Conservation (phyloP, 2,797 vertebrate species). For the Sparus aurata region DNA sequence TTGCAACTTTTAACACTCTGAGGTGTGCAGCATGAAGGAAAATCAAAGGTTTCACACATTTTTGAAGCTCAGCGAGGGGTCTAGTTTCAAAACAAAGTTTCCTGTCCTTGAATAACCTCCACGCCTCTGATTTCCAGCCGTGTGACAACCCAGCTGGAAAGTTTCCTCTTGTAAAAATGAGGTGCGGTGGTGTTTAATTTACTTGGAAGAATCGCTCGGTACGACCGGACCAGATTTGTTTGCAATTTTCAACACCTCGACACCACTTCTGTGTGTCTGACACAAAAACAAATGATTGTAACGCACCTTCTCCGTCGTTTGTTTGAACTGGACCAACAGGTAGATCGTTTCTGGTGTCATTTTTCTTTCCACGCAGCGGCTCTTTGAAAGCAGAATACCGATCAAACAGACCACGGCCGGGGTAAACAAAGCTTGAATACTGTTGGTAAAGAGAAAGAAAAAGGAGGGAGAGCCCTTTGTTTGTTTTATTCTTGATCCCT, state of each 20-base stretch:
- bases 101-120: conserved; percentile 6
- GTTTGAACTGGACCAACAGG: conserved; percentile 44
- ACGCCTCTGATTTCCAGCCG: background rate
- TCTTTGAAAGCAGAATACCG: conserved; percentile 8
- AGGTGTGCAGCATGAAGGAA: background rate
- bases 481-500: conserved; percentile 28
- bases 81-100: background rate
- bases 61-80: conserved; percentile 3
- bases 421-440: conserved; percentile 31
- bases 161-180: background rate
- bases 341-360: conserved; percentile 4
- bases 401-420: background rate
- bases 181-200: conserved; percentile 2
- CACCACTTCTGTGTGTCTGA: background rate
- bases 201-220: background rate
- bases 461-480: conserved; percentile 21
- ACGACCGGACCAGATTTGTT: conserved; percentile 5
- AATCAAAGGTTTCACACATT: conserved; percentile 20
- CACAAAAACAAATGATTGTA: background rate
- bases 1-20: background rate
- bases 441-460: conserved; percentile 11
- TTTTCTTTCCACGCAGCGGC: background rate
- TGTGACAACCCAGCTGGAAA: background rate
- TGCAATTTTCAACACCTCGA: background rate
- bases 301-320: background rate